phyloP scores from a whole-genome alignment of 2,888 invertebrate genomes.

The Lysandra bellargus region DNA sequence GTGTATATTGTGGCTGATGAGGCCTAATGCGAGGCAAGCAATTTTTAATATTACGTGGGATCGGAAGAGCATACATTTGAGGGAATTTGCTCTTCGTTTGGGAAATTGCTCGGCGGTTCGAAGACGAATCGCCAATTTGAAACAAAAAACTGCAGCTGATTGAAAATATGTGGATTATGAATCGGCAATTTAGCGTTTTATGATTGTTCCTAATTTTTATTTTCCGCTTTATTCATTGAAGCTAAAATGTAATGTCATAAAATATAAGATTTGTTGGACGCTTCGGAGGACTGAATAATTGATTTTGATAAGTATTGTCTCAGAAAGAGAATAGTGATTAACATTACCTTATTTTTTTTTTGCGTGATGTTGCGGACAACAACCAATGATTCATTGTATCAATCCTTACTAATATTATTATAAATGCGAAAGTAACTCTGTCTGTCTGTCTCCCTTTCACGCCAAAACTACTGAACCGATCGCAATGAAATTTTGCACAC shows the following conservation, averaged over 20 bases:
- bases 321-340: too few relatives aligned
- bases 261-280: background rate
- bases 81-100: constrained; percentile 16
- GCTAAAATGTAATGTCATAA: background rate
- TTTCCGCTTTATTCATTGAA: background rate
- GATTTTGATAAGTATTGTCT: too few relatives aligned
- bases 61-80: background rate
- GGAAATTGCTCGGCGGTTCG: background rate
- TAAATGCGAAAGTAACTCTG: too few relatives aligned
- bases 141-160: background rate
- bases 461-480: too few relatives aligned
- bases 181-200: background rate
- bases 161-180: background rate
- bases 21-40: constrained; percentile 17
- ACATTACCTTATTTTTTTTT: too few relatives aligned
- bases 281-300: too few relatives aligned
- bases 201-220: background rate
- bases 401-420: too few relatives aligned
- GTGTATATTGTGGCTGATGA: background rate
- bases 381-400: too few relatives aligned
- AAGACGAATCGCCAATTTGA: background rate
- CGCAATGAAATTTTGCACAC: too few relatives aligned
- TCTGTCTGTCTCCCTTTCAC: too few relatives aligned
- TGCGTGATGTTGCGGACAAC: too few relatives aligned
- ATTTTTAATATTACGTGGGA: constrained; percentile 23